phyloP scores from a whole-genome alignment of 2,113 vertebrate genomes.

The Saccopteryx leptura region DNA sequence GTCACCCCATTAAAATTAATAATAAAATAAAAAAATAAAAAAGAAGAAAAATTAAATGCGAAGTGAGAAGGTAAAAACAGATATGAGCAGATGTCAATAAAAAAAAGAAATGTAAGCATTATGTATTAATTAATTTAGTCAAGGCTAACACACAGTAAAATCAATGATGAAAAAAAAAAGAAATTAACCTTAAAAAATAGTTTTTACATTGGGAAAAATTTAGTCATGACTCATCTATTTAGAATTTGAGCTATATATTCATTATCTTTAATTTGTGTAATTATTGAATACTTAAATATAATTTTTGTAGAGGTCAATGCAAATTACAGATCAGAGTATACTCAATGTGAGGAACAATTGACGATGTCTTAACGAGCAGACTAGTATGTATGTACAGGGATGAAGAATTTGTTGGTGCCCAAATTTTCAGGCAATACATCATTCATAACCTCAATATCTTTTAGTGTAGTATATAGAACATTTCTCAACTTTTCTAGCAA shows the following conservation, averaged over 20 bases:
- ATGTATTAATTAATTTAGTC: neutral
- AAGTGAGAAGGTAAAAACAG: too few species aligned
- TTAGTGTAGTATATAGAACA: neutral
- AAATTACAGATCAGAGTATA: neutral
- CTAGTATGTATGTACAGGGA: neutral
- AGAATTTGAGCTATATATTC: neutral
- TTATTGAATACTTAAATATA: neutral
- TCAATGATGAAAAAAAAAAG: slow-evolving; percentile 7
- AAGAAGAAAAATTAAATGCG: too few species aligned
- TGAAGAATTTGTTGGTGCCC: neutral
- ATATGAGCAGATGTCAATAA: too few species aligned
- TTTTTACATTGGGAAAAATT: neutral
- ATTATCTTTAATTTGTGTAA: neutral
- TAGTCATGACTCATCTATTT: neutral
- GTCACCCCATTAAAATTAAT: too few species aligned
- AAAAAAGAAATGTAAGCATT: neutral
- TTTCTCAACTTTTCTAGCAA: neutral
- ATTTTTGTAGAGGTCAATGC: neutral
- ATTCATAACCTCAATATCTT: neutral
- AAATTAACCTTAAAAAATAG: neutral
- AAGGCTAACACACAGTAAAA: neutral
- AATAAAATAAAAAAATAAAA: too few species aligned
- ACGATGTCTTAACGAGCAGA: neutral
- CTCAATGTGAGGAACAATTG: neutral
- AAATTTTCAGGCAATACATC: neutral